A percentile compares a stretch with the other conserved stretches of the same genome.
These are phyloP conservation scores for Hyla sarda DNA, from an alignment of 2,113 vertebrate species.

Conservation along the genomic window DNA sequence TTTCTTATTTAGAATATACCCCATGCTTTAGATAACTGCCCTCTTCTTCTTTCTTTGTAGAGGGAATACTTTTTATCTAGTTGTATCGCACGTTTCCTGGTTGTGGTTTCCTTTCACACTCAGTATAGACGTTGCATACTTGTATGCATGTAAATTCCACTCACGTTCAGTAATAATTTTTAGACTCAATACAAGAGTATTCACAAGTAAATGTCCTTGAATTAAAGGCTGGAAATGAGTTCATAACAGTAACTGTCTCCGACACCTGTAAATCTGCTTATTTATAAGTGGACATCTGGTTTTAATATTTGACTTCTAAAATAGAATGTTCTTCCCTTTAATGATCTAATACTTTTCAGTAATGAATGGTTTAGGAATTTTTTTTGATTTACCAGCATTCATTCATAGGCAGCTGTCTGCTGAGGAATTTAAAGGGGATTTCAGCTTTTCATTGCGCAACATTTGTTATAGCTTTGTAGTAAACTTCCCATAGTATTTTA, in stretches of 20 bases:
- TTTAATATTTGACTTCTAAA: background rate
- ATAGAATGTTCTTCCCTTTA: background rate
- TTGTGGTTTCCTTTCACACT: background rate
- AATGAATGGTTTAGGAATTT: background rate
- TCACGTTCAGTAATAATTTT: background rate
- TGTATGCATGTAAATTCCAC: background rate
- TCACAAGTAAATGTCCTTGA: background rate
- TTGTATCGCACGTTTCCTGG: background rate
- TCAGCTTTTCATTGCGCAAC: background rate
- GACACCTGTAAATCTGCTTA: background rate
- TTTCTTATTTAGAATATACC: no score
- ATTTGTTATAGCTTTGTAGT: background rate
- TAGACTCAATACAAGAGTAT: background rate
- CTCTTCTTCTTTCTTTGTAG: background rate
- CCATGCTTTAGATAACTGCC: background rate
- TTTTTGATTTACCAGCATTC: background rate
- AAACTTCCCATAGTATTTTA: background rate
- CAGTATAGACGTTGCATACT: background rate
- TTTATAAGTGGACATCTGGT: background rate
- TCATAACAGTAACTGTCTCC: background rate
- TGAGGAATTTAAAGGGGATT: background rate
- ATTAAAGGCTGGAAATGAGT: background rate
- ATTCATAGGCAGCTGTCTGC: background rate
- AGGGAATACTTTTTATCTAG: no score
- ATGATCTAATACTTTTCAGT: background rate